These are phyloP conservation scores for Oreotrochilus melanogaster DNA, from an alignment of 2,113 vertebrate species.

Conservation along the genomic window DNA sequence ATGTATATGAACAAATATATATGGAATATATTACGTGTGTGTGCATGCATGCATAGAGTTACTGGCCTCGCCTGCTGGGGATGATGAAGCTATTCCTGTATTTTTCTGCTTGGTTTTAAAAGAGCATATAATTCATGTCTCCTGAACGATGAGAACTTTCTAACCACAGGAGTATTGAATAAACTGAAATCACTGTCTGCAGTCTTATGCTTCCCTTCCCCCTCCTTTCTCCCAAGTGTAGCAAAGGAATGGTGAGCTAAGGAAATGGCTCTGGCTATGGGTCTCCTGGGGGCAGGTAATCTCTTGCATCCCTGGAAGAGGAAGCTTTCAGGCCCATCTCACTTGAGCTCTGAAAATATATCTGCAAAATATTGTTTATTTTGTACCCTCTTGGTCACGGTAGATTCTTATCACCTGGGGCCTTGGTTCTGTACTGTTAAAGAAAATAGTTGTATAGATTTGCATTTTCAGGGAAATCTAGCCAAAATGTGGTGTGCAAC, in stretches of 20 bases:
- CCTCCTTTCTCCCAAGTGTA: not conserved
- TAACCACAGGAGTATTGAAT: not conserved
- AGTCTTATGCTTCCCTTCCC: not conserved
- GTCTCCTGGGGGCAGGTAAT: not conserved
- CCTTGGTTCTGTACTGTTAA: not conserved
- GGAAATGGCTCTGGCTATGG: not conserved
- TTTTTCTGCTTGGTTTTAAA: not conserved
- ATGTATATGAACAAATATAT: not conserved
- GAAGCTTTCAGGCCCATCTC: not conserved
- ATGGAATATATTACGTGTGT: not conserved
- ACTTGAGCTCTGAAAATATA: not conserved
- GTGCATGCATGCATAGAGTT: rapidly evolving
- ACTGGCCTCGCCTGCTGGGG: not conserved
- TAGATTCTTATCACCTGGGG: not conserved
- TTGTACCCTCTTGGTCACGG: not conserved
- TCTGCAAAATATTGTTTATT: not conserved
- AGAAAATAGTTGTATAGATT: not conserved
- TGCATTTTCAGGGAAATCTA: not conserved
- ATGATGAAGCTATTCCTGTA: not conserved
- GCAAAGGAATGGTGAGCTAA: not conserved
- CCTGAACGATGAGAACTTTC: not conserved
- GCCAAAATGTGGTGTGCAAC: not conserved
- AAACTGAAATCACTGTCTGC: not conserved
- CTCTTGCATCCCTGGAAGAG: not conserved
- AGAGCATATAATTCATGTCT: not conserved